Evolutionary conservation across 2,888 invertebrate genomes (phyloP), one percentile per base, ranked within the genome.

Genomic region (Troglohyphantes excavatus): DNA sequence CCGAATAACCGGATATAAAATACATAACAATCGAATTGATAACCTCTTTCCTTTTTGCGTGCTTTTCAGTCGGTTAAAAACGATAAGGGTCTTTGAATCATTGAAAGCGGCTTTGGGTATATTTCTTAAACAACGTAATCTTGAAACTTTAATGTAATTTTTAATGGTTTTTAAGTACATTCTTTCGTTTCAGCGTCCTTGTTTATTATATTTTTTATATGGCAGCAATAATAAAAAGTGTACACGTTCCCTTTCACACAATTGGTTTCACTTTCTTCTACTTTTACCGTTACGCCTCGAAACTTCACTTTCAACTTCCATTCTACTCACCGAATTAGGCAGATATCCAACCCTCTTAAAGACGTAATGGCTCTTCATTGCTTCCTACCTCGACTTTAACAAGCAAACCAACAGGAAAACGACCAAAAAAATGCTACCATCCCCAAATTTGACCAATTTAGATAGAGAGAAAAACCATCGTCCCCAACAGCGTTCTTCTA

Each of bases 361-460:
- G 72, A 26, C 72, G 19, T 72, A 53, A 72, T n/a, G 72, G 53
- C 53, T 13, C 46, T 72, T 72, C 46, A 72, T 72, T 46, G 72
- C 72, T 21, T 26, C 23, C 72, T 72, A 6, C 26, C 53, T 13
- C 72, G 2, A 23, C 29, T 21, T 43, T 78, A 78, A 78, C 43
- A 63, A 78, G 78, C 39, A n/a, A 53, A 46, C 21, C 13, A 65
- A 65, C 23, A 78, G 17, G 29, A 76, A 63, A 17, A 61, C 63
- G 39, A 27, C 29, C 11, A 11, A 23, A 67, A 29, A 67, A 17
- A 23, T 26, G 46, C 17, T 29, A 19, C 7, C 46, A 5, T 3
- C 11, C 67, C 26, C 79, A 53, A 81, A 81, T 68, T 67, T 81
- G 68, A 29, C 79, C 68, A 81, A 81, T 81, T 81, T 81, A 68